These are phyloP conservation scores for Eremobia ochroleuca DNA, from an alignment of 2,888 invertebrate genomes.

Conservation along the genomic window DNA sequence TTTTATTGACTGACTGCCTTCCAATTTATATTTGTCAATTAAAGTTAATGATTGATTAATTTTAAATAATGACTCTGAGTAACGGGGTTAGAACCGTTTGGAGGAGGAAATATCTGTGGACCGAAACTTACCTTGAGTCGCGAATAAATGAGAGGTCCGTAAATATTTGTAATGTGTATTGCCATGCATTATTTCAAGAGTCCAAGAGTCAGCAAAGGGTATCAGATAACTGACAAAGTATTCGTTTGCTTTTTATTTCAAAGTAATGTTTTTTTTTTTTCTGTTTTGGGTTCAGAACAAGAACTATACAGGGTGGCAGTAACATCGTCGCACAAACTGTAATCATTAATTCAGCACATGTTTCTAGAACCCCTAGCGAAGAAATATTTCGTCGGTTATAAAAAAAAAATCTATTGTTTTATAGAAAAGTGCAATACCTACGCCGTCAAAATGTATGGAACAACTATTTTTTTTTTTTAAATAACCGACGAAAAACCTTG, in stretches of 20 bases:
- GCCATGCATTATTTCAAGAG: background rate
- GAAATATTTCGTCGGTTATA: background rate
- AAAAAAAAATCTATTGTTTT: background rate
- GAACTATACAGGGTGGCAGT: background rate
- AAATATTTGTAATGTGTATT: conserved; percentile 15
- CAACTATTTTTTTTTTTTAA: background rate
- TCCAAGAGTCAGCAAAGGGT: background rate
- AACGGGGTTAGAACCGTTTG: background rate
- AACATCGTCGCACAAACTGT: background rate
- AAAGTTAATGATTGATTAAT: too few relatives aligned
- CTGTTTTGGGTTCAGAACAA: conserved; percentile 30
- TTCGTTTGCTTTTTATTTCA: background rate
- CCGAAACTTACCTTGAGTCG: background rate
- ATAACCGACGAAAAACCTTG: background rate
- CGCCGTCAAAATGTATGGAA: background rate
- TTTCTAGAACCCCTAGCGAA: too few relatives aligned
- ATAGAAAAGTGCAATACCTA: background rate
- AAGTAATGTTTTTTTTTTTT: background rate
- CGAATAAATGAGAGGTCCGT: background rate
- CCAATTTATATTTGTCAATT: too few relatives aligned
- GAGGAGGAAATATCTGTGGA: background rate
- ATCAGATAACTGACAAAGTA: background rate
- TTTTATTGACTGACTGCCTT: too few relatives aligned
- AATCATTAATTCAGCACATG: background rate
- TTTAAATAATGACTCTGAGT: too few relatives aligned